Conservation (phyloP, 2,113 vertebrate genomes). For the Corythoichthys haematopterus region DNA sequence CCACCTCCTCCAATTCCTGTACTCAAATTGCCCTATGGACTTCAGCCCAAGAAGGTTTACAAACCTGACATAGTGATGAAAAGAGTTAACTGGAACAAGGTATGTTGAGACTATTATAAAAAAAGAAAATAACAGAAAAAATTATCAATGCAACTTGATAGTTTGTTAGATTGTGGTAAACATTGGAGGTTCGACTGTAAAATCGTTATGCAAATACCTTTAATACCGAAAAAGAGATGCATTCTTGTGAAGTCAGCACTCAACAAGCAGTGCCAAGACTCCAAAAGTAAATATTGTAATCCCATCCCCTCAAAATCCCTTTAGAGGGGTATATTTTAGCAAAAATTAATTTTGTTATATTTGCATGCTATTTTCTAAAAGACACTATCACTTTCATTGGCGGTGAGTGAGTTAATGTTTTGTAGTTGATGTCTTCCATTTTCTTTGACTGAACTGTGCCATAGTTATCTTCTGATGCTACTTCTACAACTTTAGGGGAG, state of each 20-base stretch:
- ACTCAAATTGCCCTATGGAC: slow-evolving; percentile 82
- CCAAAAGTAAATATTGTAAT: slow-evolving; percentile 42
- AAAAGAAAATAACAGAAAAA: no score
- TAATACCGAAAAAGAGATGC: slow-evolving; percentile 9
- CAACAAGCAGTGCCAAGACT: slow-evolving; percentile 36
- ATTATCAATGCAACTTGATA: no score
- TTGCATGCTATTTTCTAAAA: slow-evolving; percentile 43
- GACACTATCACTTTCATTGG: no score
- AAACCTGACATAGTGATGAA: slow-evolving; percentile 87
- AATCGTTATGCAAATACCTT: background rate
- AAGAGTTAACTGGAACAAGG: slow-evolving; percentile 98
- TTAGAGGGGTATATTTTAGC: slow-evolving; percentile 39
- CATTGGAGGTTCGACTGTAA: background rate
- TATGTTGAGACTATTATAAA: slow-evolving; percentile 52
- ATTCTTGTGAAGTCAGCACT: slow-evolving; percentile 34
- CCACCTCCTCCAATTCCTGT: slow-evolving; percentile 68
- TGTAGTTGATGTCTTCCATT: slow-evolving; percentile 28
- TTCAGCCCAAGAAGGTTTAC: slow-evolving; percentile 87
- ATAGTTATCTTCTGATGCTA: background rate
- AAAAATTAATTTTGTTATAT: slow-evolving; percentile 42
- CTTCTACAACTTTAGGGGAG: background rate
- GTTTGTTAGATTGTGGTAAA: background rate
- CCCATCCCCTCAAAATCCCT: slow-evolving; percentile 48
- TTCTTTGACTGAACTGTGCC: background rate
- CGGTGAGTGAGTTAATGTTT: background rate